These are phyloP conservation scores for Plectrocnemia conspersa DNA, from an alignment of 1,140 invertebrate genomes.

Conservation along the genomic window DNA sequence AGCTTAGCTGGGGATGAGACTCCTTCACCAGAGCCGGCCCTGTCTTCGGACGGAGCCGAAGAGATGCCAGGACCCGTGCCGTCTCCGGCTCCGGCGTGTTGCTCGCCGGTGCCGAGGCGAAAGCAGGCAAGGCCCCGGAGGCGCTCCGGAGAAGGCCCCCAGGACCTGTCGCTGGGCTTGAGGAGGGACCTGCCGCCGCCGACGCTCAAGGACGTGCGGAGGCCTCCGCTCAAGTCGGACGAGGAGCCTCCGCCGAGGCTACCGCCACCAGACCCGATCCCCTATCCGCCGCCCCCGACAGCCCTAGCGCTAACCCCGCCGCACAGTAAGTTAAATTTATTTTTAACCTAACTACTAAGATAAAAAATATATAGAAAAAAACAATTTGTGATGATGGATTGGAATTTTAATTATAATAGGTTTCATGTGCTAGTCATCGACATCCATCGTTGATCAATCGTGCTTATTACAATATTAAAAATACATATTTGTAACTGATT, in stretches of 20 bases:
- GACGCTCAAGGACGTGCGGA: conserved; percentile 52
- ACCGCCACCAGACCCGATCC: conserved; percentile 43
- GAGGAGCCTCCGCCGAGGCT: conserved; percentile 37
- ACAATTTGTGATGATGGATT: no score
- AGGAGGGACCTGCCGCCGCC: conserved; percentile 50
- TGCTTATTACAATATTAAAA: no score
- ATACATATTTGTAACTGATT: no score
- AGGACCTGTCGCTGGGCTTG: conserved; percentile 54
- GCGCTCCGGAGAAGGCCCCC: conserved; percentile 71
- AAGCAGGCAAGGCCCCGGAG: conserved; percentile 77
- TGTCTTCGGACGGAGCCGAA: conserved; percentile 41
- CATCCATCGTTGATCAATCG: no score
- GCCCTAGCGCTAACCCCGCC: conserved; percentile 71
- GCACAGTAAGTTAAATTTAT: conserved; percentile 74
- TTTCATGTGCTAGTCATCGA: no score
- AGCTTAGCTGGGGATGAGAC: conserved; percentile 56
- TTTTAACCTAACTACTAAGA: background rate
- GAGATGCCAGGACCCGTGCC: conserved; percentile 38
- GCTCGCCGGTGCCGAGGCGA: conserved; percentile 68
- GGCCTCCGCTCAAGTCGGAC: conserved; percentile 41
- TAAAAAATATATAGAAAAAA: background rate
- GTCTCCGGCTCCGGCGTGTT: conserved; percentile 48
- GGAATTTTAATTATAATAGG: no score
- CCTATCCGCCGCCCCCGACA: conserved; percentile 53
- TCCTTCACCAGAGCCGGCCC: conserved; percentile 54